Evolutionary conservation across 2,888 invertebrate species (phyloP).

Genomic region (Caenorhabditis sp.): DNA sequence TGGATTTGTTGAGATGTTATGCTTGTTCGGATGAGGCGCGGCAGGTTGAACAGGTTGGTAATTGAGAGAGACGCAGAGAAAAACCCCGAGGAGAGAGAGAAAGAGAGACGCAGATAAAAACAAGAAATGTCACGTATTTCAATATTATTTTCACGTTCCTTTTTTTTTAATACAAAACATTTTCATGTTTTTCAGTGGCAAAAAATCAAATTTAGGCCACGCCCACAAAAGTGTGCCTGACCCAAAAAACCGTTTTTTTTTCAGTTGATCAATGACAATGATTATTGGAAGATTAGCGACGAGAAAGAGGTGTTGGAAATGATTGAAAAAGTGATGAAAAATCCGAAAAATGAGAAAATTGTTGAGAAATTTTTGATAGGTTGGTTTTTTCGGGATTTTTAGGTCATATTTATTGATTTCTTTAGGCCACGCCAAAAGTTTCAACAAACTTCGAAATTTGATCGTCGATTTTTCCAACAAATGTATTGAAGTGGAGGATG

Average conservation of each 20-base stretch:
- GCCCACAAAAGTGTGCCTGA: no score
- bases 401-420: neutral
- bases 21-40: conserved; percentile 12
- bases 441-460: conserved; percentile 51
- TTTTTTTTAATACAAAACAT: no score
- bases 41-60: conserved; percentile 14
- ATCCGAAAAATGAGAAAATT: conserved; percentile 18
- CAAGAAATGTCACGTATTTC: no score
- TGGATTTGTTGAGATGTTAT: conserved; percentile 47
- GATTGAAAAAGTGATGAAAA: conserved; percentile 9
- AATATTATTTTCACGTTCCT: no score
- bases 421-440: conserved; percentile 44
- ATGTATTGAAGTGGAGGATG: conserved; percentile 54
- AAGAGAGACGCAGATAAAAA: no score
- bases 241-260: no score
- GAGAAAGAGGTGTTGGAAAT: conserved; percentile 18
- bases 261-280: conserved; percentile 30
- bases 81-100: no score
- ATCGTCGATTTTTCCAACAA: conserved; percentile 47
- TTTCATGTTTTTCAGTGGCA: no score
- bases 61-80: no score
- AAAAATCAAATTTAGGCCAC: no score
- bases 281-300: conserved; percentile 44
- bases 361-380: conserved; percentile 20
- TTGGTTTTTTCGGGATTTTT: neutral